phyloP scores from a whole-genome alignment of 1,140 invertebrate genomes.

The Chironomus tepperi region DNA sequence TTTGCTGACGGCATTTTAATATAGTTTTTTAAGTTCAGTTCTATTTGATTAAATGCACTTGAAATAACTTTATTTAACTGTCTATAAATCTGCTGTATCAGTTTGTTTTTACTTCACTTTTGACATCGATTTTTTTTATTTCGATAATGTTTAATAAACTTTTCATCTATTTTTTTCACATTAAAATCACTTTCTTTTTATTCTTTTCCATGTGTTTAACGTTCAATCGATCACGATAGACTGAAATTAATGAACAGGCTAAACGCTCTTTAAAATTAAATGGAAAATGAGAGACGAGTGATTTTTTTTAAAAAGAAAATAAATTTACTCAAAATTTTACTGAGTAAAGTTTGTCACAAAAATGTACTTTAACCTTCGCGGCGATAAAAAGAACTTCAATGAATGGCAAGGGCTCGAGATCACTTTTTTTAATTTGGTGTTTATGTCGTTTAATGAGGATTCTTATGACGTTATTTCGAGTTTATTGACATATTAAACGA shows the following conservation, averaged over 20 bases:
- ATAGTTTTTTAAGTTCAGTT: no score
- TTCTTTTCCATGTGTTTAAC: neutral
- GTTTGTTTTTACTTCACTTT: neutral
- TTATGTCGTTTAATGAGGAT: neutral
- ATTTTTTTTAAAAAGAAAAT: neutral
- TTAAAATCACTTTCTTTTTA: neutral
- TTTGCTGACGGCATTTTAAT: constrained; percentile 16
- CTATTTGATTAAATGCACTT: neutral
- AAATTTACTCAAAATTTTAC: neutral
- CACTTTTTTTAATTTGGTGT: neutral
- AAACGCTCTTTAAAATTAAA: neutral
- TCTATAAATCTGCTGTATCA: neutral
- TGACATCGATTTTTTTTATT: constrained; percentile 2
- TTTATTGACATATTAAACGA: neutral
- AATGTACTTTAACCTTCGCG: neutral
- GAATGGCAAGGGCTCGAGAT: neutral
- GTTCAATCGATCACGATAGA: neutral
- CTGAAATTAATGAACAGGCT: constrained; percentile 2
- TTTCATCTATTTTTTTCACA: neutral
- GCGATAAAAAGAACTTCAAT: constrained; percentile 11
- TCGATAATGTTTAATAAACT: neutral
- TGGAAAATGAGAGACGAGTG: neutral
- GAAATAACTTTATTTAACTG: neutral
- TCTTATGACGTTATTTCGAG: neutral
- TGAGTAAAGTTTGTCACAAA: neutral